phyloP scores from a whole-genome alignment of 64 coral and sea anemone genomes.

The Acropora tenuis region DNA sequence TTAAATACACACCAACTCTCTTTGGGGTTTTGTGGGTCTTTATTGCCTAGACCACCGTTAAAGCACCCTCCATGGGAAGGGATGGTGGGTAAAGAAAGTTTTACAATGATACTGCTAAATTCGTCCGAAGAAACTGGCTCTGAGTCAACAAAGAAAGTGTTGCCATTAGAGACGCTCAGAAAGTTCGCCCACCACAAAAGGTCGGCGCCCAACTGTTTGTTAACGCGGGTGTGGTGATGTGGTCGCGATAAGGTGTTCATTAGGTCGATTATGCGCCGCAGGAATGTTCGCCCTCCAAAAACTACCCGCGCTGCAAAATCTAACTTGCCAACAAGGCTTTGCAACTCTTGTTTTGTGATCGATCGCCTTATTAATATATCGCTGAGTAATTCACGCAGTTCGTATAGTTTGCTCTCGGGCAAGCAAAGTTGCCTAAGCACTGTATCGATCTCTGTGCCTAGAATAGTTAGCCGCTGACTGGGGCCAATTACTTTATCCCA shows the following conservation, averaged over 20 bases:
- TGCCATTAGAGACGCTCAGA: no score
- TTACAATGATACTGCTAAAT: no score
- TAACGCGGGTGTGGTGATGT: not conserved
- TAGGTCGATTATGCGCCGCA: conserved; percentile 51
- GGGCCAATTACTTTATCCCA: conserved; percentile 37
- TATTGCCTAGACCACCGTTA: no score
- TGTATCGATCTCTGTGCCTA: conserved; percentile 66
- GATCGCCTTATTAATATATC: conserved; percentile 2
- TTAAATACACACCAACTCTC: no score
- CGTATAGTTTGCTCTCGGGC: conserved; percentile 52
- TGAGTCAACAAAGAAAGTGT: no score
- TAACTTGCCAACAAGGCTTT: conserved; percentile 50
- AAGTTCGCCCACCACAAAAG: not conserved
- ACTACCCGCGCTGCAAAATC: conserved; percentile 60
- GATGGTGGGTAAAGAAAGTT: no score
- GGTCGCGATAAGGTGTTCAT: conserved; percentile 17
- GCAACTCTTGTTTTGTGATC: conserved; percentile 45
- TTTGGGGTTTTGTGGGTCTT: no score
- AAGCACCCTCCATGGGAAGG: no score
- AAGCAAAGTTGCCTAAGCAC: conserved; percentile 17
- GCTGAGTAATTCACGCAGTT: conserved; percentile 31
- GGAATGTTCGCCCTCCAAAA: conserved; percentile 54
- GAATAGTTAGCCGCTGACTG: conserved; percentile 44
- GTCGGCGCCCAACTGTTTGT: no score
- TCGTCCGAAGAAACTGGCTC: no score